Evolutionary conservation across 2,113 vertebrate genomes (phyloP).

Genomic region (Psittacara wagleri): DNA sequence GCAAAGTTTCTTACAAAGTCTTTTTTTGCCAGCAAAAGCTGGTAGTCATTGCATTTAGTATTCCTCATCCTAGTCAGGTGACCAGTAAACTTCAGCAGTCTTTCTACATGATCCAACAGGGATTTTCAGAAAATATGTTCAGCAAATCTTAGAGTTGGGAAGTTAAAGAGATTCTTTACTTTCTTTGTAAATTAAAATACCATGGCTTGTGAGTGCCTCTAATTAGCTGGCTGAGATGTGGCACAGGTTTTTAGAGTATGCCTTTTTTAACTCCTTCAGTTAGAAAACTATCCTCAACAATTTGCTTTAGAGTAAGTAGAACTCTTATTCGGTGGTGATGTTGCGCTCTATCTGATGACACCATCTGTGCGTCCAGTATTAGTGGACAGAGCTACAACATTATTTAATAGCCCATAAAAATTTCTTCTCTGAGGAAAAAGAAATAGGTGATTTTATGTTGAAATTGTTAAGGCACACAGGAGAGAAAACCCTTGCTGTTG

Average conservation of each 20-base stretch:
- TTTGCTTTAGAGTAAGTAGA: not conserved
- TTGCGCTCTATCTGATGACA: not conserved
- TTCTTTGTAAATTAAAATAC: not conserved
- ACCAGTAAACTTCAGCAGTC: not conserved
- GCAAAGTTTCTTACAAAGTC: not conserved
- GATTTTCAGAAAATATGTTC: not conserved
- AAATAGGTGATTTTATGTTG: not conserved
- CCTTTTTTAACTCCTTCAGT: not conserved
- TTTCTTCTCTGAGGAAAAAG: not conserved
- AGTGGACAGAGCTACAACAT: not conserved
- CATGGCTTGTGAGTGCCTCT: not conserved
- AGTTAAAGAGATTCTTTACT: not conserved
- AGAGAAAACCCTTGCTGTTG: not conserved
- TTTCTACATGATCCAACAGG: not conserved
- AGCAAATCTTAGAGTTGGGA: not conserved
- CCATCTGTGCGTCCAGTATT: not conserved
- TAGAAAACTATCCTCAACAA: not conserved
- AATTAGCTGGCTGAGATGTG: not conserved
- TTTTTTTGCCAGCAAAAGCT: not conserved
- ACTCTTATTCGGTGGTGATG: not conserved
- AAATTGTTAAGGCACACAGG: not conserved
- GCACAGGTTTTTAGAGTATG: not conserved
- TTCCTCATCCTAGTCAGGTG: not conserved
- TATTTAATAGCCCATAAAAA: not conserved
- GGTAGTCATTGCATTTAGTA: not conserved